Base-by-base conservation (phyloP, 2,797 vertebrate genomes). In the Okamejei kenojei region DNA sequence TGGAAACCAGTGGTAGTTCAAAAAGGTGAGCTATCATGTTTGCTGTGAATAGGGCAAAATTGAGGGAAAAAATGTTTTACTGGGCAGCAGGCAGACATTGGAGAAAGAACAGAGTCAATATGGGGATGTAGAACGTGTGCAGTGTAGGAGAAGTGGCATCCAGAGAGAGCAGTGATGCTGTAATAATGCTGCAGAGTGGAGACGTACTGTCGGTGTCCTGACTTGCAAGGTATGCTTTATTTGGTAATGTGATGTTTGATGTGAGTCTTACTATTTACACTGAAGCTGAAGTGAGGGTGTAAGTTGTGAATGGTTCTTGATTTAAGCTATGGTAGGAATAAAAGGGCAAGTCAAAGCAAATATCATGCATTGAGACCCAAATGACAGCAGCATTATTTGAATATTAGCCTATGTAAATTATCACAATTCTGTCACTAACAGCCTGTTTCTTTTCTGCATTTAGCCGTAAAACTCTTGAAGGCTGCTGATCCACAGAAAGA, bases 401-500 rank as follows among this genome's bases (percentile, higher is more conserved):
- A 65, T 35, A 61, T 63, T 86, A 63, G 29, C 29, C 58, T 32
- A 32, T 7, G 1, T 63, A 86, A 86, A 19, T 29, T 32, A 86
- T 86, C 17, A 58, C 58, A n/a, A 68, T 88, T 91, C 68, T 90
- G 17, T 9, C 65, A 38, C 6, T 91, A 73, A 73, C 38, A 45
- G 9, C 35, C 93, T 76, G 84, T 95, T 79, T 93, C 94, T 93
- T 94, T 17, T 95, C 68, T 94, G 90, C 68, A 93, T 93, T 93
- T 95, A 97, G 99, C 96, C 94, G 97, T 97, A 94, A 97, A 96
- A 95, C 96, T 99, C 86, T 96, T 97, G 93, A 96, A 97, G 93
- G 98, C 97, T 93, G 98, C 98, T 2, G 99, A 99, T 94, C 96
- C 95, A 74, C 58, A 96, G 93, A 99, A 99, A 97, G 98, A 99